phyloP scores from a whole-genome alignment of 2,797 vertebrate species.

The Graptemys geographica region DNA sequence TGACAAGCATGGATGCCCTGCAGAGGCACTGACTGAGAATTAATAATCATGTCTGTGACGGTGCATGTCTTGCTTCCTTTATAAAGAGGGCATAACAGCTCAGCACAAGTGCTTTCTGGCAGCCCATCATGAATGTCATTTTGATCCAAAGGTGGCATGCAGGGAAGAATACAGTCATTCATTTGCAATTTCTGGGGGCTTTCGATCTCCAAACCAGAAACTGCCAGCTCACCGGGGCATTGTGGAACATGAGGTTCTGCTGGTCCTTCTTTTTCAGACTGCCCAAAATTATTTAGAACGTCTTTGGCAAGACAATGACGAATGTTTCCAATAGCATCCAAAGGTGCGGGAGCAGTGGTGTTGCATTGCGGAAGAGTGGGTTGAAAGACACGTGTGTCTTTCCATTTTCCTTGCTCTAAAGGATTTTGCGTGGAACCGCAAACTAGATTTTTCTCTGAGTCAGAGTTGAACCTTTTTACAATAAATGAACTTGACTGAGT shows the following conservation, averaged over 20 bases:
- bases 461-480: neutral
- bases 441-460: neutral
- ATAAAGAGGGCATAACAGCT: slow-evolving; percentile 59
- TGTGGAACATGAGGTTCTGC: neutral
- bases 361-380: rapidly evolving
- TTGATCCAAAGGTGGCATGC: neutral
- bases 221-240: neutral
- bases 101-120: slow-evolving; percentile 42
- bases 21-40: slow-evolving; percentile 44
- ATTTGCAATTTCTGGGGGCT: neutral
- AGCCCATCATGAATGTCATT: slow-evolving; percentile 2
- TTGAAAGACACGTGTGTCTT: neutral
- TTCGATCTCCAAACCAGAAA: neutral
- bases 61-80: slow-evolving; percentile 42
- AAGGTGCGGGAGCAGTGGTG: rapidly evolving
- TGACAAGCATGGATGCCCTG: slow-evolving; percentile 62
- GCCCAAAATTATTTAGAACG: neutral
- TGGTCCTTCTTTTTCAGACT: neutral
- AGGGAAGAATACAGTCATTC: neutral
- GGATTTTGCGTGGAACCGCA: rapidly evolving
- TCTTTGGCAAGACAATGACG: neutral
- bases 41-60: neutral
- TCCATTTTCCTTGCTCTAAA: neutral
- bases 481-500: rapidly evolving
- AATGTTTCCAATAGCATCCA: rapidly evolving